Percentiles rank a stretch among this genome's conserved stretches.
Conservation (phyloP, 2,888 invertebrate genomes). For the Netelia melanura region DNA sequence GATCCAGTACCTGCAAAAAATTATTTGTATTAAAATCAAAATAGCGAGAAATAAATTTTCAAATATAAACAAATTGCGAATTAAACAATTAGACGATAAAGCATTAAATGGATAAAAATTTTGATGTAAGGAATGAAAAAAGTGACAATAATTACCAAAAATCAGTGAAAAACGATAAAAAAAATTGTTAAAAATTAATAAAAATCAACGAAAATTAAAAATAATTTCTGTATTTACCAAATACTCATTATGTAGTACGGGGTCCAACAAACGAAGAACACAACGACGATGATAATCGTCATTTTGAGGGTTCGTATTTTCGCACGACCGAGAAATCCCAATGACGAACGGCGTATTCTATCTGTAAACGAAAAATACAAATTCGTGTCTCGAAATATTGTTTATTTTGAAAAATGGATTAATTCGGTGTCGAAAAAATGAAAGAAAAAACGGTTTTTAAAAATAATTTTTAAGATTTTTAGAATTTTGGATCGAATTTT, state of each 20-base stretch:
- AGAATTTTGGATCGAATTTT: neutral
- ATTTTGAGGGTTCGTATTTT: constrained; percentile 95
- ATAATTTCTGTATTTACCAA: constrained; percentile 88
- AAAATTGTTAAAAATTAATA: neutral
- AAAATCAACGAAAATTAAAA: neutral
- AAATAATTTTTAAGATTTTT: constrained; percentile 10
- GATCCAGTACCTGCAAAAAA: constrained; percentile 90
- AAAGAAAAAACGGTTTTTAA: constrained; percentile 67
- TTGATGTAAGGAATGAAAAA: neutral
- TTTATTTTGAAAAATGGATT: too few species aligned
- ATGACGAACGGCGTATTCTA: constrained; percentile 92
- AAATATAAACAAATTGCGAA: neutral
- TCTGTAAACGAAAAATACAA: constrained; percentile 79
- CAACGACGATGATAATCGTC: constrained; percentile 97
- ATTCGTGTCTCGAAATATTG: neutral
- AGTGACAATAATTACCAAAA: too few species aligned
- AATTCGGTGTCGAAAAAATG: neutral
- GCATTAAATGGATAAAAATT: neutral
- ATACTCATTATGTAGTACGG: constrained; percentile 96
- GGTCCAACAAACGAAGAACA: constrained; percentile 98
- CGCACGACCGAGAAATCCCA: constrained; percentile 93
- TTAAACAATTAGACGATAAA: neutral
- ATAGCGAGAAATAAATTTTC: neutral
- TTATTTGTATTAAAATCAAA: constrained; percentile 3
- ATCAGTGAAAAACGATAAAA: neutral